phyloP scores from a whole-genome alignment of 2,888 invertebrate species.

The Parnassius smintheus region DNA sequence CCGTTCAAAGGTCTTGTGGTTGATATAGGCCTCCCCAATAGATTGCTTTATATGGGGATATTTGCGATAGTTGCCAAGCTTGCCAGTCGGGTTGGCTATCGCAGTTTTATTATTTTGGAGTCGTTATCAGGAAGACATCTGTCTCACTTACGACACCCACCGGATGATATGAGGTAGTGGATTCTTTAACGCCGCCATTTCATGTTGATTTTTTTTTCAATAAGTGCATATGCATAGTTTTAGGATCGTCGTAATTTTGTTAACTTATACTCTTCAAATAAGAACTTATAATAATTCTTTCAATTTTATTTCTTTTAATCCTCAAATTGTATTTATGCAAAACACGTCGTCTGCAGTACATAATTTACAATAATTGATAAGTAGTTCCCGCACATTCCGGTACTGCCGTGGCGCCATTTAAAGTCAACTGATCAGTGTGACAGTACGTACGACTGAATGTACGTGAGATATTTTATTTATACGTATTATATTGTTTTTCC shows the following conservation, averaged over 20 bases:
- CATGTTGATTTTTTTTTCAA: neutral
- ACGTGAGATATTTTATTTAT: conserved; percentile 62
- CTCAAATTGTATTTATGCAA: conserved; percentile 31
- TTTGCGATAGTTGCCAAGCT: too few relatives aligned
- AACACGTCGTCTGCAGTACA: conserved; percentile 40
- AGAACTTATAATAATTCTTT: neutral
- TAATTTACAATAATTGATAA: conserved; percentile 49
- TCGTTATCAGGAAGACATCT: too few relatives aligned
- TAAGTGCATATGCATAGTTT: too few relatives aligned
- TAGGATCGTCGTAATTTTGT: too few relatives aligned
- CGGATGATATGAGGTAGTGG: too few relatives aligned
- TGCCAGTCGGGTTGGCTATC: too few relatives aligned
- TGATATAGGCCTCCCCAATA: too few relatives aligned
- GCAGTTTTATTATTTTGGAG: too few relatives aligned
- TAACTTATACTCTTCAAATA: neutral
- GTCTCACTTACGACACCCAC: too few relatives aligned
- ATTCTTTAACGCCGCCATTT: too few relatives aligned
- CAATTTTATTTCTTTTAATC: conserved; percentile 16
- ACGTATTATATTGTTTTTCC: conserved; percentile 41
- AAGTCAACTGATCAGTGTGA: conserved; percentile 34
- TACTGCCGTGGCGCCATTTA: conserved; percentile 54
- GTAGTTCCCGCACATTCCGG: conserved; percentile 53
- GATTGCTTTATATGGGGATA: too few relatives aligned
- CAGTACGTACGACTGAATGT: conserved; percentile 38
- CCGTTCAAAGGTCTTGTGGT: too few relatives aligned